Evolutionary conservation across 2,888 invertebrate species (phyloP).

Genomic region (Uloborus plumipes): DNA sequence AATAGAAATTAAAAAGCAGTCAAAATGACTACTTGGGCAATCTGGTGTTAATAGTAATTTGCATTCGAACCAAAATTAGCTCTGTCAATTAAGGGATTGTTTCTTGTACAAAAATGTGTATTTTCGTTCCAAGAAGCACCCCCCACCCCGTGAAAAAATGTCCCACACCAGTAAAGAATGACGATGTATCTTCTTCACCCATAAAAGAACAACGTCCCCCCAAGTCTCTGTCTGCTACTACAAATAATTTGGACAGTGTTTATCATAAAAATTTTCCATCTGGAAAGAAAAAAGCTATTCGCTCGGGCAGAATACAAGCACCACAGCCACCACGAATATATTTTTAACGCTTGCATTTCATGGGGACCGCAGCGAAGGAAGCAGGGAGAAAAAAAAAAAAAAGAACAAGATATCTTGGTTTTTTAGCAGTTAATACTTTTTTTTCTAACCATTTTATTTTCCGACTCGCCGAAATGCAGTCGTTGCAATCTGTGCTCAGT

Average conservation of each 20-base stretch:
- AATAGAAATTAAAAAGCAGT: no score
- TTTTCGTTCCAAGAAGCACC: no score
- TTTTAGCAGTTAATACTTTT: conserved; percentile 22
- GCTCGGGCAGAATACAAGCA: conserved; percentile 12
- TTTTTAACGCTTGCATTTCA: conserved; percentile 47
- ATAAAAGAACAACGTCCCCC: not conserved
- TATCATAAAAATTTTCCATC: conserved; percentile 57
- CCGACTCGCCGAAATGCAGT: conserved; percentile 8
- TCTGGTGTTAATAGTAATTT: no score
- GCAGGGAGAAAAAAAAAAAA: conserved; percentile 3
- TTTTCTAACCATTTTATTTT: conserved; percentile 16
- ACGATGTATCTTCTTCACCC: no score
- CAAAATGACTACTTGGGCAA: no score
- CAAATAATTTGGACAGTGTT: conserved; percentile 50
- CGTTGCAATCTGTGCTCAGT: conserved; percentile 32
- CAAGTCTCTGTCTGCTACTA: conserved; percentile 17
- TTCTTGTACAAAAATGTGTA: no score
- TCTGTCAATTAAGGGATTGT: no score
- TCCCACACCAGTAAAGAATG: no score
- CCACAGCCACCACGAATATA: conserved; percentile 35
- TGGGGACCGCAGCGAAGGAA: not conserved
- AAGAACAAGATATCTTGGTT: conserved; percentile 22
- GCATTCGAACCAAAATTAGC: no score
- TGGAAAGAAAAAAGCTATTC: conserved; percentile 38
- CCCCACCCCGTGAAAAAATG: no score